A percentile compares a stretch with the other conserved stretches of the same genome.
phyloP scores from a whole-genome alignment of 2,888 invertebrate genomes.

The Caenorhabditis panamensis region DNA sequence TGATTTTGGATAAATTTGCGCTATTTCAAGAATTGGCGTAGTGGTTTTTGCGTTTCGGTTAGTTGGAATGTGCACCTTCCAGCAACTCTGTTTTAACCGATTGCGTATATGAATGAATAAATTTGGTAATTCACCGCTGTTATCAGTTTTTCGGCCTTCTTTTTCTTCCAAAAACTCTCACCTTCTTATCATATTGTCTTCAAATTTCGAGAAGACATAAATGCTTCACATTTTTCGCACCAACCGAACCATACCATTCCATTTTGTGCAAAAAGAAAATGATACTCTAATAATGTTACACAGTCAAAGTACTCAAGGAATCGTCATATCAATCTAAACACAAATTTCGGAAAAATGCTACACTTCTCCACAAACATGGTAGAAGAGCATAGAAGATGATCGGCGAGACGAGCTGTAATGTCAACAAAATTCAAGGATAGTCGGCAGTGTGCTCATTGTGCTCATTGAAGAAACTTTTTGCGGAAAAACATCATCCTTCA shows the following conservation, averaged over 20 bases:
- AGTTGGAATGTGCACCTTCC: neutral
- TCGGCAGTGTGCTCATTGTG: constrained; percentile 10
- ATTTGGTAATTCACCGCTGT: neutral
- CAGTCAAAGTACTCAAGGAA: constrained; percentile 16
- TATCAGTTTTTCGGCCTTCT: neutral
- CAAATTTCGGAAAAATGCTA: neutral
- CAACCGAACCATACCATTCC: neutral
- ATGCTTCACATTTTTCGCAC: constrained; percentile 33
- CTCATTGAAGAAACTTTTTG: neutral
- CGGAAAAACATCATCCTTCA: neutral
- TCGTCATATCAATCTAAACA: constrained; percentile 26
- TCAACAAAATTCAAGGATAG: constrained; percentile 31
- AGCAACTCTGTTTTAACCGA: neutral
- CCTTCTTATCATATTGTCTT: constrained; percentile 43
- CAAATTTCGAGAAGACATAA: constrained; percentile 32
- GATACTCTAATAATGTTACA: constrained; percentile 2
- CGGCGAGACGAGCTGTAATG: constrained; percentile 37
- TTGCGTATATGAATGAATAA: no score
- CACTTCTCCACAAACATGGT: constrained; percentile 13
- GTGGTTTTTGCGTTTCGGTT: neutral
- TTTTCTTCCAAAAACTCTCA: constrained; percentile 41
- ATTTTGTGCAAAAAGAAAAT: constrained; percentile 38
- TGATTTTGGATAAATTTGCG: no score
- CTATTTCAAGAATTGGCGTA: constrained; percentile 17
- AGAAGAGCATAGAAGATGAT: constrained; percentile 36